A percentile compares a stretch with the other conserved stretches of the same genome.
These are phyloP conservation scores for Heliconius aoede DNA, from an alignment of 2,888 invertebrate genomes.

Conservation along the genomic window DNA sequence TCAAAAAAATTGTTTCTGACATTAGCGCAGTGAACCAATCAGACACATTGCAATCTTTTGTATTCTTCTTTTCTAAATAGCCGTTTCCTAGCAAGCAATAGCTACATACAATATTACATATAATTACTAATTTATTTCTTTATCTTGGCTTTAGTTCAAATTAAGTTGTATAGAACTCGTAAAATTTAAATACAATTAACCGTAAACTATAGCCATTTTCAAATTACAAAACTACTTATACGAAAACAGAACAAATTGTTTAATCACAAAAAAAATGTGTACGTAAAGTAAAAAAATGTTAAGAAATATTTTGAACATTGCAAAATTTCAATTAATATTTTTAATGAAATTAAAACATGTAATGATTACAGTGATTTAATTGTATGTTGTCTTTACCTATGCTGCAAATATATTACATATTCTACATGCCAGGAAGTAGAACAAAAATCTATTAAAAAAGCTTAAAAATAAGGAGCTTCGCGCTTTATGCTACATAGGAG, in stretches of 20 bases:
- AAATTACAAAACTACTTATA: not conserved
- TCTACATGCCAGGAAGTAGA: too few species aligned
- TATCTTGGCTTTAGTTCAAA: conserved; percentile 13
- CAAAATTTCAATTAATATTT: not conserved
- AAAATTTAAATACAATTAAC: conserved; percentile 3
- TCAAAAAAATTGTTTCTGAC: too few species aligned
- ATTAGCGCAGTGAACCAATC: too few species aligned
- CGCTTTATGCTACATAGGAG: too few species aligned
- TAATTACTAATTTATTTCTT: conserved; percentile 13
- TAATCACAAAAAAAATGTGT: not conserved
- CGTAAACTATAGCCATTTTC: not conserved
- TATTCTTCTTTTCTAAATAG: not conserved
- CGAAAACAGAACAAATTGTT: not conserved
- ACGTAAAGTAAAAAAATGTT: not conserved
- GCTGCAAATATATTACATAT: too few species aligned
- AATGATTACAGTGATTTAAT: not conserved
- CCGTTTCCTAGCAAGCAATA: not conserved
- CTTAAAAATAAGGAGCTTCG: too few species aligned
- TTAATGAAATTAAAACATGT: not conserved
- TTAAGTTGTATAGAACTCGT: conserved; percentile 10
- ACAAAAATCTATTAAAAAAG: too few species aligned
- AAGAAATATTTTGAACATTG: not conserved
- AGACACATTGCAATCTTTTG: not conserved
- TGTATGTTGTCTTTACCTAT: not conserved
- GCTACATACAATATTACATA: not conserved